These are phyloP conservation scores for Lamprotornis superbus DNA, from an alignment of 2,113 vertebrate species.

Conservation along the genomic window DNA sequence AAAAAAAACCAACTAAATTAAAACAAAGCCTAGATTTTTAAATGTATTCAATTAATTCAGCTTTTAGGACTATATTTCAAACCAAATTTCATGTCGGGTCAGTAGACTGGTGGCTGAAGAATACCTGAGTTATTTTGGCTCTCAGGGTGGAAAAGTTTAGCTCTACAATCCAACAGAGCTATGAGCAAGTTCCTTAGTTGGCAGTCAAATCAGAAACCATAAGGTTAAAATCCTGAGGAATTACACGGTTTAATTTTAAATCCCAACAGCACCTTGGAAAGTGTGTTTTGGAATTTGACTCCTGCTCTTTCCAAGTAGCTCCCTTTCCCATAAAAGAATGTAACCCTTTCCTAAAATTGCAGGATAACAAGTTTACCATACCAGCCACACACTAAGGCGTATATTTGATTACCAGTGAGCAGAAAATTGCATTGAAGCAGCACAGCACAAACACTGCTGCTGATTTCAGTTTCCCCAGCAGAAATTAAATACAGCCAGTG, in stretches of 20 bases:
- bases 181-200: neutral
- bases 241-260: neutral
- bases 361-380: neutral
- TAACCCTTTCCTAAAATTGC: neutral
- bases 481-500: neutral
- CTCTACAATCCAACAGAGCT: neutral
- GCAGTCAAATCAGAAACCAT: neutral
- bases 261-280: neutral
- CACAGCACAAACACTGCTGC: neutral
- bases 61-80: neutral
- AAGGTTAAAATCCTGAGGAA: neutral
- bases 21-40: neutral
- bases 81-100: neutral
- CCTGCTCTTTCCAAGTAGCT: neutral
- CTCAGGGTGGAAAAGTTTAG: neutral
- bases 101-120: neutral
- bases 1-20: neutral
- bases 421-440: neutral
- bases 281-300: neutral
- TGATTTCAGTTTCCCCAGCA: neutral
- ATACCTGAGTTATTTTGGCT: neutral
- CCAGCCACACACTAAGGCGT: neutral
- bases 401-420: neutral
- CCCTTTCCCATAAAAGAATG: neutral
- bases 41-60: neutral